Conservation (phyloP, 2,113 vertebrate genomes). For the Coptodon bakossiorum region DNA sequence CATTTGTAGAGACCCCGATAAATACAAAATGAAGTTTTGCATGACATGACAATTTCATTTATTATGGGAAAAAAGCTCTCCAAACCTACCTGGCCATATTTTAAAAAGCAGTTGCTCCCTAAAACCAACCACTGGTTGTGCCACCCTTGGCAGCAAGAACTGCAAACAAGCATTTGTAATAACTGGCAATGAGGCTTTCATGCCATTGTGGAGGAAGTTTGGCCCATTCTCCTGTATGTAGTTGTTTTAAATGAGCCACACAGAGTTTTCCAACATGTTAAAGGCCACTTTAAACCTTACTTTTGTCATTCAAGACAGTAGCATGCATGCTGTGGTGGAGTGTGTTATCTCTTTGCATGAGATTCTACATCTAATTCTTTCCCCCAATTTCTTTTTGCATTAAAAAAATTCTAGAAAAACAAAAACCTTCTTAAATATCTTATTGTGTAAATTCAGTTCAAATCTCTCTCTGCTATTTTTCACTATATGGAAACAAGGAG, state of each 20-base stretch:
- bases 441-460: not conserved
- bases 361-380: not conserved
- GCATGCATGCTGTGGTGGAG: not conserved
- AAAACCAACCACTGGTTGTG: not conserved
- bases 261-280: not conserved
- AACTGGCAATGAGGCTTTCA: not conserved
- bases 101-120: not conserved
- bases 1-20: not conserved
- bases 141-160: not conserved
- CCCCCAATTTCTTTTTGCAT: not conserved
- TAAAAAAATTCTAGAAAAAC: not conserved
- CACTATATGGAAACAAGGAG: not conserved
- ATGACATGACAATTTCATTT: not conserved
- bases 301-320: not conserved
- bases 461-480: not conserved
- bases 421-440: not conserved
- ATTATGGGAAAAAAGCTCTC: not conserved
- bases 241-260: not conserved
- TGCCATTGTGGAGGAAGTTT: not conserved
- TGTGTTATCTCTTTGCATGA: not conserved
- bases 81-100: fast-evolving
- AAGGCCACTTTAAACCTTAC: not conserved
- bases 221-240: not conserved
- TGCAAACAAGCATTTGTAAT: not conserved
- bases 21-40: not conserved